phyloP scores from a whole-genome alignment of 2,888 invertebrate species.

The Bursaphelenchus okinawaensis region DNA sequence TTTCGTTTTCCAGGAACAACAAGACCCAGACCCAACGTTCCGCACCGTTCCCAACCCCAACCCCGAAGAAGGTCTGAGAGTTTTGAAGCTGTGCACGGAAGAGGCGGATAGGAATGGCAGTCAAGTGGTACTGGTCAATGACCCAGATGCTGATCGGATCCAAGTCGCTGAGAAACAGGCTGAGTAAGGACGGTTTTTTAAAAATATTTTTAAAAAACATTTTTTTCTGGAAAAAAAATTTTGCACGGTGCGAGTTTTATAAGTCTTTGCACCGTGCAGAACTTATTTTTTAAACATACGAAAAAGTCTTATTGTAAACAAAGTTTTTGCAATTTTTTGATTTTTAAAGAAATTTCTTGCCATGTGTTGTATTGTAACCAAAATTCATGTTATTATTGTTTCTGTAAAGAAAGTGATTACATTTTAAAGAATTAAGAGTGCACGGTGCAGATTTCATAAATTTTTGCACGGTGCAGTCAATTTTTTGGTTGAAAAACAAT shows the following conservation, averaged over 20 bases:
- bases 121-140: constrained; percentile 82
- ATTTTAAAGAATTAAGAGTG: too few relatives aligned
- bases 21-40: constrained; percentile 88
- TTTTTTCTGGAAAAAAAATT: constrained; percentile 8
- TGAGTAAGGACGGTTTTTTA: too few relatives aligned
- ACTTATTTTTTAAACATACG: not conserved
- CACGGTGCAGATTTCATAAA: too few relatives aligned
- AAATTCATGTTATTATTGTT: too few relatives aligned
- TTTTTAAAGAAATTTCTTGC: not conserved
- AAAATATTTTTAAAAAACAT: too few relatives aligned
- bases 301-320: too few relatives aligned
- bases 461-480: not conserved
- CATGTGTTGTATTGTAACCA: too few relatives aligned
- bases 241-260: too few relatives aligned
- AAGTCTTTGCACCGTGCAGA: not conserved
- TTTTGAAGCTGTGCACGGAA: constrained; percentile 68
- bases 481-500: too few relatives aligned
- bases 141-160: constrained; percentile 93
- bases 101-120: constrained; percentile 72
- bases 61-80: constrained; percentile 78
- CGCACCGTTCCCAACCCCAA: constrained; percentile 94
- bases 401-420: too few relatives aligned
- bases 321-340: too few relatives aligned
- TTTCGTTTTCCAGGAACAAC: constrained; percentile 65
- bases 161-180: constrained; percentile 80